Evolutionary conservation across 2,888 invertebrate genomes (phyloP), one percentile per base, ranked within the genome.

Genomic region (Yponomeuta malinellus): DNA sequence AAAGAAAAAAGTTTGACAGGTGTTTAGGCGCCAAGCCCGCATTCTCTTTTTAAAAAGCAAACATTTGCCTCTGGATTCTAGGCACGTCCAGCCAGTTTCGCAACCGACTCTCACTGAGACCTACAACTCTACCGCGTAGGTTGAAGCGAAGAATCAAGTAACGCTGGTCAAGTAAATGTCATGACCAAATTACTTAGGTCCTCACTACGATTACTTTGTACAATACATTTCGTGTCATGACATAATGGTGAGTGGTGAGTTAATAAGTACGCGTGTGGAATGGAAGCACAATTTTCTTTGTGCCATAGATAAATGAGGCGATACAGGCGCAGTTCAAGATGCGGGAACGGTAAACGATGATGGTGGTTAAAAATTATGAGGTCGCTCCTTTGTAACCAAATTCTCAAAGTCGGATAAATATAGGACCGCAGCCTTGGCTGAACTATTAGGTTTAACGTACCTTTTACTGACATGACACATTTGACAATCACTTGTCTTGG

Each of bases 21-120:
- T 86, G 87, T 81, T 81, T 79, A 80, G 81, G 81, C 84, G 84
- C 81, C 77, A 81, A 81, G 79, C 87, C 86, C 87, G 86, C 87
- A 86, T 86, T 83, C 83, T 81, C 78, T 80, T 83, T 83, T 83
- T 75, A 77, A 85, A 82, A 82, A 80, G 78, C 73, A 74, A 43
- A 43, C 72, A 73, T 76, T 74, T 75, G 72, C 72, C 77, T 78
- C 77, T 78, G 71, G 69, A 86, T 86, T 82, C 87, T 72, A 72
- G 83, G 86, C 87, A 87, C 87, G 87, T 86, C 77, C 79, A 71
- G 73, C 74, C 77, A 77, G 76, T 77, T 75, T 76, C 52, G 15
- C 15, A 15, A 59, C 52, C 52, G 12, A 59, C 5, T 59, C 2
- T 15, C 15, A 15, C 15, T 15, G 52, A 59, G 12, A 15, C 52